Evolutionary conservation across 1,140 invertebrate genomes (phyloP).

Genomic region (Zophobas morio): DNA sequence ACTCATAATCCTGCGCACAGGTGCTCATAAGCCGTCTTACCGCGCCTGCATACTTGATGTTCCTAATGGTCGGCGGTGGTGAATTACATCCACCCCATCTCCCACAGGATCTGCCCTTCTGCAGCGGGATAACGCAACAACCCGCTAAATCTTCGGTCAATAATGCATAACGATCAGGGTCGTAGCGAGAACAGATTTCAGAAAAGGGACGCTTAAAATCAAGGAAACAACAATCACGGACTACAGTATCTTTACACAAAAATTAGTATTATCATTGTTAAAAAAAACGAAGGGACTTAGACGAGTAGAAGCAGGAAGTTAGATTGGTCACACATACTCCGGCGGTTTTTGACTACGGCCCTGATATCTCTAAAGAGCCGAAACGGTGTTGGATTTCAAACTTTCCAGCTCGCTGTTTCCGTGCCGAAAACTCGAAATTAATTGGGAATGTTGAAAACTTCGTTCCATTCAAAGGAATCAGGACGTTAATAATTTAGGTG

Average conservation of each 20-base stretch:
- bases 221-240: no score
- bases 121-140: not conserved
- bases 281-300: no score
- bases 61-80: slow-evolving; percentile 41
- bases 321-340: no score
- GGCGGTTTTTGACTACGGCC: no score
- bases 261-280: no score
- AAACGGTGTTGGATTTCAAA: no score
- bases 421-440: not conserved
- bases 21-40: slow-evolving; percentile 42
- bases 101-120: slow-evolving; percentile 16
- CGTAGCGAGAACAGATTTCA: not conserved
- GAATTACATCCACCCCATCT: slow-evolving; percentile 30
- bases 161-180: slow-evolving; percentile 9
- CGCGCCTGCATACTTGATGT: slow-evolving; percentile 46
- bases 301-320: no score
- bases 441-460: not conserved
- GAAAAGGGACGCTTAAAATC: no score
- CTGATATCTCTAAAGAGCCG: no score
- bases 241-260: no score
- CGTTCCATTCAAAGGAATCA: slow-evolving; percentile 19
- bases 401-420: no score
- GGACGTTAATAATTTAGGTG: slow-evolving; percentile 29
- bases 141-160: slow-evolving; percentile 13
- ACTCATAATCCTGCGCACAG: slow-evolving; percentile 39